These are phyloP conservation scores for Kuschelorhynchus macadamiae DNA, from an alignment of 2,888 invertebrate genomes.

Conservation along the genomic window DNA sequence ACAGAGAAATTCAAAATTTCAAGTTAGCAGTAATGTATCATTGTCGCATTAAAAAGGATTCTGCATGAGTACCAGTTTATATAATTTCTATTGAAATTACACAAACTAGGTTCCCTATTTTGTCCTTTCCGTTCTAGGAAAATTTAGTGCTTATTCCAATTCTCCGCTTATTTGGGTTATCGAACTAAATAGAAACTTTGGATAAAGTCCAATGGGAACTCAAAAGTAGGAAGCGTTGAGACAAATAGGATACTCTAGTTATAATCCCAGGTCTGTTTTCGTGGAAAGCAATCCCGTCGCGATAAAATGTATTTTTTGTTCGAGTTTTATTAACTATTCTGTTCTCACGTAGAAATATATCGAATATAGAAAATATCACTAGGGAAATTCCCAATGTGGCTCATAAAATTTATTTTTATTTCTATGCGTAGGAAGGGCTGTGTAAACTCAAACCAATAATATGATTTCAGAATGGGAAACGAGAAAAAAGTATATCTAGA, in stretches of 20 bases:
- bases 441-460: too few species aligned
- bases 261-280: slow-evolving; percentile 11
- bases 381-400: too few species aligned
- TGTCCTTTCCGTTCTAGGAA: slow-evolving; percentile 4
- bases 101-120: background rate
- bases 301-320: slow-evolving; percentile 15
- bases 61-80: slow-evolving; percentile 10
- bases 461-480: too few species aligned
- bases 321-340: too few species aligned
- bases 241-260: background rate
- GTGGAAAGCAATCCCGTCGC: slow-evolving; percentile 9
- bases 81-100: slow-evolving; percentile 7
- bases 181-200: slow-evolving; percentile 9
- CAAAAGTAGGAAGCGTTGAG: background rate
- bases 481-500: too few species aligned
- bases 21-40: too few species aligned
- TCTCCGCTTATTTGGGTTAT: background rate
- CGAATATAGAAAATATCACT: too few species aligned
- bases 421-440: too few species aligned
- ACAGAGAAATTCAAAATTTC: too few species aligned
- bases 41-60: too few species aligned
- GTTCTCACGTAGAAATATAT: too few species aligned
- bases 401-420: too few species aligned
- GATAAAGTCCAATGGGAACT: slow-evolving; percentile 15
- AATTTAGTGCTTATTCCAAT: slow-evolving; percentile 12